phyloP scores from a whole-genome alignment of 1,140 invertebrate genomes.

The Antheraea mylitta region DNA sequence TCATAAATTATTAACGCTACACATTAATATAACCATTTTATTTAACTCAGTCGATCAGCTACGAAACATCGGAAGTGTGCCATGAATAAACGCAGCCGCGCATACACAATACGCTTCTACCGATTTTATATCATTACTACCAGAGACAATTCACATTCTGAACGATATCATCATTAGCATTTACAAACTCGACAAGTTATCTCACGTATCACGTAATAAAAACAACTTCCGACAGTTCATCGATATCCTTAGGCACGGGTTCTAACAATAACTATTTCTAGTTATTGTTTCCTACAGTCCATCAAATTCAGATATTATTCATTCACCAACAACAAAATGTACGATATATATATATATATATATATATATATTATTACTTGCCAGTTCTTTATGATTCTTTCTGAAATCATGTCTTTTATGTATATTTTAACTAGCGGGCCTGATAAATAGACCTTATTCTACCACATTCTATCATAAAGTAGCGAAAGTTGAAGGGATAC shows the following conservation, averaged over 20 bases:
- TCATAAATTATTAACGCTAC: background rate
- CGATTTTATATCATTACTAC: constrained; percentile 12
- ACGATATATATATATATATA: too few relatives aligned
- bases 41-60: constrained; percentile 24
- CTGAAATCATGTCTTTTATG: too few relatives aligned
- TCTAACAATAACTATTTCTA: background rate
- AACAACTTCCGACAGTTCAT: constrained; percentile 32
- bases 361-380: too few relatives aligned
- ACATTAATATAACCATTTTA: constrained; percentile 16
- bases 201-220: constrained; percentile 30
- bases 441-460: too few relatives aligned
- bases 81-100: constrained; percentile 15
- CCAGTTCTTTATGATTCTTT: too few relatives aligned
- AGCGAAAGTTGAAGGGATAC: too few relatives aligned
- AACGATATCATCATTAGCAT: constrained; percentile 23
- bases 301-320: background rate
- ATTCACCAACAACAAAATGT: too few relatives aligned
- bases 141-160: constrained; percentile 8
- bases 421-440: too few relatives aligned
- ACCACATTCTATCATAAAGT: too few relatives aligned
- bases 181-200: constrained; percentile 24
- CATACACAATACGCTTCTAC: constrained; percentile 18
- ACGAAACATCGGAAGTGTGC: constrained; percentile 29
- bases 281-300: background rate
- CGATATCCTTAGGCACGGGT: background rate